Evolutionary conservation across 2,797 vertebrate species (phyloP), one percentile per base, ranked within the genome.

Genomic region (Meda fulgida): DNA sequence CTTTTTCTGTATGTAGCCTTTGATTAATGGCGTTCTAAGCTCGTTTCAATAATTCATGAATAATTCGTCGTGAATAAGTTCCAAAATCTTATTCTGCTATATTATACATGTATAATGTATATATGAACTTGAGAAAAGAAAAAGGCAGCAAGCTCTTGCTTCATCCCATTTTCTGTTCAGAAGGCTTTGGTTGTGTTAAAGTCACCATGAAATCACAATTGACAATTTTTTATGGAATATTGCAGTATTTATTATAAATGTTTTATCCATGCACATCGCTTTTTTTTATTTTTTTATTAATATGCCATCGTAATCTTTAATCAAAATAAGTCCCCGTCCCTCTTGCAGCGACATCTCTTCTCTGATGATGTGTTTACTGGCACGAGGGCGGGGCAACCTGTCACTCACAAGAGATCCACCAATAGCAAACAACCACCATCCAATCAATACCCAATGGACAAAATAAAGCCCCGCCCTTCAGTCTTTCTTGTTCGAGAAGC

Each of bases 21-120:
- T 94, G 94, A 94, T 94, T 94, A 95, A 95, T 93, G 92, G 87
- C 81, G 86, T 86, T 70, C 84, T 65, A 34, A 84, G 84, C 88
- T 90, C 85, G 92, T 93, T 94, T 93, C 91, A 93, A 91, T 93
- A 93, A 91, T 66, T 89, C 92, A 94, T 93, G 92, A 93, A 93
- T 93, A 93, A 93, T 94, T 93, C 89, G 89, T 88, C 85, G 89
- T 90, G 91, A 94, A 93, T 90, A 91, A 91, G 88, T 91, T 91
- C 89, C 88, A 69, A 86, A 88, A 87, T 89, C 89, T 85, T 87
- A 87, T 85, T 89, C 76, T 55, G 72, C 73, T 84, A 34, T 81
- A 86, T 78, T 89, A 89, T 78, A 40, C 55, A 92, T 88, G 55
- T 63, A 31, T 72, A 46, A 91, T 88, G 88, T 89, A 90, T 87